Evolutionary conservation across 1,140 invertebrate genomes (phyloP).

Genomic region (Listronotus bonariensis): DNA sequence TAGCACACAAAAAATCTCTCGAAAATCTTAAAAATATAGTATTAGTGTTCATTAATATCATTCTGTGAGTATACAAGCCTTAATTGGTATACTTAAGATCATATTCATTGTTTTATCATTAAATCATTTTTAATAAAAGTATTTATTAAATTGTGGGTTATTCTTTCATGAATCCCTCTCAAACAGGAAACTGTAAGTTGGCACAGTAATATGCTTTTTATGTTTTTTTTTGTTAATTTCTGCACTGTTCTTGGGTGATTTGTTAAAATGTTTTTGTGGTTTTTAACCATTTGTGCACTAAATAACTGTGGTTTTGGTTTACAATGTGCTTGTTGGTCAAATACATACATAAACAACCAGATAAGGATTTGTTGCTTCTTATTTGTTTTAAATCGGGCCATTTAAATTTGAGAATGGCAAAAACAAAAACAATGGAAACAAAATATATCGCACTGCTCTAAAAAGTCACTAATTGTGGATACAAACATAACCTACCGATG

Average conservation of each 20-base stretch:
- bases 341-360: slow-evolving; percentile 5
- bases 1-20: too few relatives aligned
- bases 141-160: neutral
- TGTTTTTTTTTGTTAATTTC: slow-evolving; percentile 33
- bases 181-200: slow-evolving; percentile 73
- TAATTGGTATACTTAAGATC: too few relatives aligned
- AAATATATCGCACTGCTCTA: too few relatives aligned
- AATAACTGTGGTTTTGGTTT: slow-evolving; percentile 1
- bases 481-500: too few relatives aligned
- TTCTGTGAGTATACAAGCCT: too few relatives aligned
- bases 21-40: too few relatives aligned
- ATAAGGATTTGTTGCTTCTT: neutral
- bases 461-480: too few relatives aligned
- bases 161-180: slow-evolving; percentile 50
- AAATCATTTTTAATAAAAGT: neutral
- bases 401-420: too few relatives aligned
- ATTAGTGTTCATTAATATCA: too few relatives aligned
- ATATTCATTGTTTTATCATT: too few relatives aligned
- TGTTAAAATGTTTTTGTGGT: slow-evolving; percentile 1
- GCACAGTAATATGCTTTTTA: slow-evolving; percentile 37
- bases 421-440: too few relatives aligned
- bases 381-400: too few relatives aligned
- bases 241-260: slow-evolving; percentile 15
- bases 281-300: slow-evolving; percentile 18
- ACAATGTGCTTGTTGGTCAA: slow-evolving; percentile 3